Evolutionary conservation across 2,113 vertebrate genomes (phyloP).

Genomic region (Condylura cristata): DNA sequence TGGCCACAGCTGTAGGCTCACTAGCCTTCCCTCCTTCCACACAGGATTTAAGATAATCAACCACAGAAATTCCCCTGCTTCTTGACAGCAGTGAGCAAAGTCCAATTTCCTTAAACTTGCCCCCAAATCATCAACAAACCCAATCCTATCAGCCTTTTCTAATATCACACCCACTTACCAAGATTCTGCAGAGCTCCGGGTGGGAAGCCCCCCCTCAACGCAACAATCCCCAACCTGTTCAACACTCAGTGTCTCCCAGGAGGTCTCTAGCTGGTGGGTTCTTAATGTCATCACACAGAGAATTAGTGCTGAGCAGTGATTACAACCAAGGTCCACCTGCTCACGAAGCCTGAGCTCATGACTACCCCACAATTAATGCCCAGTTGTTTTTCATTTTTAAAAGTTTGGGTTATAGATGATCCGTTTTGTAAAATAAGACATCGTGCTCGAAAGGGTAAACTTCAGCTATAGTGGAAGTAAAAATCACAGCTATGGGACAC

Average conservation of each 20-base stretch:
- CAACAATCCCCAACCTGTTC: neutral
- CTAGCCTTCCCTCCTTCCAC: neutral
- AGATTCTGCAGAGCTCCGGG: neutral
- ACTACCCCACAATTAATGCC: neutral
- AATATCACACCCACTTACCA: neutral
- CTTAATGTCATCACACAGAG: neutral
- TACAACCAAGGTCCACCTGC: neutral
- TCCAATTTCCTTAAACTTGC: neutral
- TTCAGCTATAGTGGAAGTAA: neutral
- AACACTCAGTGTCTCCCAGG: neutral
- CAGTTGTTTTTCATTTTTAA: neutral
- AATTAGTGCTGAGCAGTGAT: neutral
- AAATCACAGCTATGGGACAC: neutral
- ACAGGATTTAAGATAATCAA: neutral
- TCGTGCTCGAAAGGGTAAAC: neutral
- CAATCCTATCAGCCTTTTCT: neutral
- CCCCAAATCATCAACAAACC: neutral
- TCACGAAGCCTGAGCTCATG: neutral
- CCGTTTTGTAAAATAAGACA: neutral
- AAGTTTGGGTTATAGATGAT: neutral
- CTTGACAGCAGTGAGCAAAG: neutral
- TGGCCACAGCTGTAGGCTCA: neutral
- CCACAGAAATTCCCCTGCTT: neutral
- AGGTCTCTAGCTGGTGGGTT: neutral
- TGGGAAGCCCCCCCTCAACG: neutral